Evolutionary conservation across 2,113 vertebrate species (phyloP).

Genomic region (Prietella phreatophila): DNA sequence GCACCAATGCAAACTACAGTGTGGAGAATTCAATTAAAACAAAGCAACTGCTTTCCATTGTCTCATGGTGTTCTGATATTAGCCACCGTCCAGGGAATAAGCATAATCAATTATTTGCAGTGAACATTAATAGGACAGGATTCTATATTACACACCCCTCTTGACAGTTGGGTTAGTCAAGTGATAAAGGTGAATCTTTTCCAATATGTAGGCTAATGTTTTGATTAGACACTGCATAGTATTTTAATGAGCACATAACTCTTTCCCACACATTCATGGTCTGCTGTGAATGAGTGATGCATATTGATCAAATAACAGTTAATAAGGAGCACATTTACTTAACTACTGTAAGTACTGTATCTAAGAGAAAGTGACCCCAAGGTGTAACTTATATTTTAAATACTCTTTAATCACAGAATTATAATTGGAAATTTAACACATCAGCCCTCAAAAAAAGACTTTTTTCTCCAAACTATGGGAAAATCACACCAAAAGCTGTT

Average conservation of each 20-base stretch:
- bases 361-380: neutral
- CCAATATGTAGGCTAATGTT: neutral
- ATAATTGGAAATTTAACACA: neutral
- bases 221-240: neutral
- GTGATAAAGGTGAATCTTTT: conserved; percentile 2
- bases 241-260: neutral
- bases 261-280: neutral
- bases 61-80: conserved; percentile 38
- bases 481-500: conserved; percentile 11
- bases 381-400: neutral
- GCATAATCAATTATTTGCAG: conserved; percentile 51
- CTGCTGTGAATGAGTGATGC: neutral
- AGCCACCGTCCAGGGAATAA: conserved; percentile 43
- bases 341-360: neutral
- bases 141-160: conserved; percentile 34
- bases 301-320: neutral
- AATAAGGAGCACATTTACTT: neutral
- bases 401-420: neutral
- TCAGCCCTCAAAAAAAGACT: neutral
- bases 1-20: conserved; percentile 64
- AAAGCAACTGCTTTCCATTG: conserved; percentile 49
- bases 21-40: conserved; percentile 65
- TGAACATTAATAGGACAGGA: conserved; percentile 40
- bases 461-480: neutral
- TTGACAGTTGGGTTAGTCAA: conserved; percentile 15